Base-by-base conservation (phyloP, 2,797 vertebrate species). In the Setipinna tenuifilis region DNA sequence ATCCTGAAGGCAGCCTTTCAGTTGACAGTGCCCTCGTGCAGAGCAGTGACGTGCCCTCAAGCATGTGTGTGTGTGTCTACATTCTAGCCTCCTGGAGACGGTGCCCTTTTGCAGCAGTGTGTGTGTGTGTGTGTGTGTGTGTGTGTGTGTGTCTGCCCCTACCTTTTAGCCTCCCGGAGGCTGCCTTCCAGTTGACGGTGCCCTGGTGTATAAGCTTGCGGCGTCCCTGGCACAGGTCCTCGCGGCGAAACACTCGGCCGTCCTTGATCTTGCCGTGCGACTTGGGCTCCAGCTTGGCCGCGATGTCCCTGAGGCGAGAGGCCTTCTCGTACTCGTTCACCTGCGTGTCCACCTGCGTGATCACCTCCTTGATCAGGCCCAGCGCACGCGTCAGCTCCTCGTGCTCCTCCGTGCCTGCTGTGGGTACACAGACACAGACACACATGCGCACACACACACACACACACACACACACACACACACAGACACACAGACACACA, bases 131-230 rank as follows among this genome's bases (percentile, higher is more conserved):
- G 61, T 65, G 61, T 65, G 16, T 21, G 31, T 21, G 68, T 41
- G 31, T 41, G 28, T 19, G 31, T 21, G 71, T 41, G 71, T 44
- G 31, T 44, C 5, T 9, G 23, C 23, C 23, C 17, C 16, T 88
- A 99, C 98, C 98, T 97, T 99, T 99, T 83, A 99, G 94, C 7
- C 98, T 92, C 41, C 98, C 98, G 0, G 98, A 98, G 0, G 97
- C 96, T 12, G 97, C 96, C 90, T 97, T 99, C 97, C 97, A 98
- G 94, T 95, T 97, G 28, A 99, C 95, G 0, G 91, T 93, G 82
- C 97, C 97, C 75, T 97, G 96, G 0, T 97, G 92, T 0, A 97
- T 93, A 0, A 99, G 96, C 75, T 88, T 87, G 65, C 97, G 92
- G 1, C 94, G 92, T 44, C 91, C 93, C 86, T 87, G 95, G 0